Evolutionary conservation across 2,888 invertebrate genomes (phyloP), one percentile per base, ranked within the genome.

Genomic region (Lochmaea crataegi): DNA sequence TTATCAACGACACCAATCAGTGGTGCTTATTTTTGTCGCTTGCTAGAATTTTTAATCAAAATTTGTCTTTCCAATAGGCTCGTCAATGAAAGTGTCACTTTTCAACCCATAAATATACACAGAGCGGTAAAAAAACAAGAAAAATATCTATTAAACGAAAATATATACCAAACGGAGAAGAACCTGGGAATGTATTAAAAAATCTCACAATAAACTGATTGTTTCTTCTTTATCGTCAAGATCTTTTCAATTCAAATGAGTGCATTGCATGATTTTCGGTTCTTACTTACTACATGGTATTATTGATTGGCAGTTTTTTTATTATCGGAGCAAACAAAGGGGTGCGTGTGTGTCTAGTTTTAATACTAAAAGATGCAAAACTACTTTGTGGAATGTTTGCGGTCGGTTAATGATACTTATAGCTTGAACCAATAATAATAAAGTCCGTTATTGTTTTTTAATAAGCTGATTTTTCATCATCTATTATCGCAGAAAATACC

Each of bases 261-360:
- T 38, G 38, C 38, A 60, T 60, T 38, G 60, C 60, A 60, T 60
- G 60, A 60, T 32, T 60, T 60, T 32, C 38, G 12, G 57, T 32
- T 32, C 32, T 32, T 32, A 32, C 32, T 57, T 12, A 57, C 57
- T 12, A 18, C 14, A 57, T 57, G 14, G 60, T 60, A n/a, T 60
- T 60, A 60, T 60, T 60, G 60, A 60, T 60, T 60, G 18, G 38
- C 38, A 60, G 60, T 26, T n/a, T 60, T 38, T 60, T 32, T 14
- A 60, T 58, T 58, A 58, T 2, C 38, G n/a, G 12, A n/a, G n/a
- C 60, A 60, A 60, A 14, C 38, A 32, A 38, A 26, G 38, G 32
- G 32, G 60, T 38, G 26, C 60, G 32, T 32, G 60, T 60, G 38
- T 60, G 26, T 60, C 32, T 60, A n/a, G 22, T 57, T 48, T 48